phyloP scores from a whole-genome alignment of 2,113 vertebrate genomes.

The Anoplopoma fimbria region DNA sequence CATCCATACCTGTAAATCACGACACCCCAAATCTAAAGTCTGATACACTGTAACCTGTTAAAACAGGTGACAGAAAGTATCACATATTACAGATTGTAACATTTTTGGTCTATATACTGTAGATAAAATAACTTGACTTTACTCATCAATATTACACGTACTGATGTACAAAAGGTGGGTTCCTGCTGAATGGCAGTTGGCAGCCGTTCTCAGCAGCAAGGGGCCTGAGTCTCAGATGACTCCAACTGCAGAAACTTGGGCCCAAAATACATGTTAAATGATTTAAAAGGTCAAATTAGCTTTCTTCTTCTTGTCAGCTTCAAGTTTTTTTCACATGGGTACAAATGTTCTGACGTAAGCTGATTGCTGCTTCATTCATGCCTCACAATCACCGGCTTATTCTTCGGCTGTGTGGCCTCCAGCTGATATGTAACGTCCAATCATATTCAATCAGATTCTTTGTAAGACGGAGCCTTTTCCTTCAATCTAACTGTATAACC shows the following conservation, averaged over 20 bases:
- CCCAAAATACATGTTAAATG: background rate
- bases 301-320: background rate
- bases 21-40: too few species aligned
- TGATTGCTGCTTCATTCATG: constrained; percentile 4
- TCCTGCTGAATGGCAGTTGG: too few species aligned
- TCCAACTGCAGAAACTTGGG: background rate
- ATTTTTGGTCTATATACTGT: too few species aligned
- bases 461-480: background rate
- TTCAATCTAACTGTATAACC: background rate
- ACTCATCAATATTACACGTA: too few species aligned
- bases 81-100: too few species aligned
- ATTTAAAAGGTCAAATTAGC: background rate
- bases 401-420: constrained; percentile 9
- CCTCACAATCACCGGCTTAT: background rate
- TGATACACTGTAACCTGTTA: too few species aligned
- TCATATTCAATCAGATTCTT: background rate
- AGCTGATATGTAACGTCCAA: constrained; percentile 3
- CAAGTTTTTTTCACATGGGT: background rate
- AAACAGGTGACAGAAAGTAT: too few species aligned
- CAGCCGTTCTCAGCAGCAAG: too few species aligned
- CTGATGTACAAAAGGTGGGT: too few species aligned
- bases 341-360: background rate
- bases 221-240: too few species aligned
- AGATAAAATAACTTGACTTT: too few species aligned
- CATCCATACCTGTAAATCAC: too few species aligned